These are phyloP conservation scores for Emys orbicularis DNA, from an alignment of 2,797 vertebrate species.

Conservation along the genomic window DNA sequence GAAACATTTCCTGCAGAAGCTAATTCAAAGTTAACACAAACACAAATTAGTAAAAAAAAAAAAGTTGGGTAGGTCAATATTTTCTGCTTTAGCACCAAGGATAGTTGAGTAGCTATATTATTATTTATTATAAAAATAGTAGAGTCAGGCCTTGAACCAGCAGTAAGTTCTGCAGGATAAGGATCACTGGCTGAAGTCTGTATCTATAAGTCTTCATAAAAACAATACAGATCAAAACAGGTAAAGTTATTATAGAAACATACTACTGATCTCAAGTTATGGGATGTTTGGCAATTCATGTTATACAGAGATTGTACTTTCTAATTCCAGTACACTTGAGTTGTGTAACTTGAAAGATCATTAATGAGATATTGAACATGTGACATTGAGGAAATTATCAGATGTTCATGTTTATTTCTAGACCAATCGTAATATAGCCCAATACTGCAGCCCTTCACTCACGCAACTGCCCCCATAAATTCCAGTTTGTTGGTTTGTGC, in stretches of 20 bases:
- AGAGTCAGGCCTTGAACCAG: neutral
- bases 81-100: neutral
- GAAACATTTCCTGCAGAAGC: slow-evolving; percentile 90
- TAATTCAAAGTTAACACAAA: slow-evolving; percentile 78
- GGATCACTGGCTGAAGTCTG: neutral
- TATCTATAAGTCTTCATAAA: neutral
- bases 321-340: neutral
- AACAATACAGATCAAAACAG: neutral
- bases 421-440: neutral
- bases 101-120: neutral
- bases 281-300: neutral
- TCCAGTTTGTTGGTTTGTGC: neutral
- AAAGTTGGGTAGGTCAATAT: neutral
- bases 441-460: neutral
- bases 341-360: neutral
- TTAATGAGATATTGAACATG: slow-evolving; percentile 50
- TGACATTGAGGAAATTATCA: slow-evolving; percentile 41
- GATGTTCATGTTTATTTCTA: slow-evolving; percentile 38
- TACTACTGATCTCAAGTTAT: neutral
- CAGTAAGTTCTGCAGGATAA: neutral
- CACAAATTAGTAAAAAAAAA: slow-evolving; percentile 57
- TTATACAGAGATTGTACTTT: neutral
- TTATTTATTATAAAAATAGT: neutral
- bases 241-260: neutral
- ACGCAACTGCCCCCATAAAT: neutral